These are phyloP conservation scores for Megalurothrips usitatus DNA, from an alignment of 2,888 invertebrate genomes.

Conservation along the genomic window DNA sequence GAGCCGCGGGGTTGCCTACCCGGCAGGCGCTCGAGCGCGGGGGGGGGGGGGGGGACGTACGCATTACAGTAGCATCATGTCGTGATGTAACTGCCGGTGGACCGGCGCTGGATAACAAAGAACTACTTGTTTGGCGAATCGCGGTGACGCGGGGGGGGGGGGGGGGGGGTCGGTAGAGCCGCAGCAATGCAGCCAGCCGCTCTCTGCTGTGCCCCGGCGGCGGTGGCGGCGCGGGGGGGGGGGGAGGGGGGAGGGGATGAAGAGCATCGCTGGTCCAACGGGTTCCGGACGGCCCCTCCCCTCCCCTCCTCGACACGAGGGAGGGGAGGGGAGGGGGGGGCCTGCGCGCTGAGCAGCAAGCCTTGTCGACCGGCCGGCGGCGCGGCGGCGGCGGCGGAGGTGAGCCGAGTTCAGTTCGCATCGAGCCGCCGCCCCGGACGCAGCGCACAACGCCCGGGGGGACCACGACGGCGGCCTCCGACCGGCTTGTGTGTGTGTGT, in stretches of 20 bases:
- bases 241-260: not conserved
- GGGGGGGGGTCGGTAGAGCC: not conserved
- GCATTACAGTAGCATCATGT: no score
- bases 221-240: not conserved
- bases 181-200: not conserved
- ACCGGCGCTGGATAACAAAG: no score
- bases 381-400: not conserved
- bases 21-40: no score
- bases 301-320: not conserved
- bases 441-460: not conserved
- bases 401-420: slow-evolving; percentile 13
- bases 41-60: no score
- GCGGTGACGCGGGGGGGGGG: not conserved
- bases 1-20: no score
- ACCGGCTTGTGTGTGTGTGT: not conserved
- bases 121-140: no score
- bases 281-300: slow-evolving; percentile 8
- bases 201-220: not conserved
- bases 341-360: not conserved
- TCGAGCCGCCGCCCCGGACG: not conserved
- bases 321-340: not conserved
- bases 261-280: slow-evolving; percentile 25
- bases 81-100: no score
- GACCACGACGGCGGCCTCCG: not conserved
- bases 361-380: not conserved